Evolutionary conservation across 2,113 vertebrate genomes (phyloP), one percentile per base, ranked within the genome.

Genomic region (Sebastes fasciatus): DNA sequence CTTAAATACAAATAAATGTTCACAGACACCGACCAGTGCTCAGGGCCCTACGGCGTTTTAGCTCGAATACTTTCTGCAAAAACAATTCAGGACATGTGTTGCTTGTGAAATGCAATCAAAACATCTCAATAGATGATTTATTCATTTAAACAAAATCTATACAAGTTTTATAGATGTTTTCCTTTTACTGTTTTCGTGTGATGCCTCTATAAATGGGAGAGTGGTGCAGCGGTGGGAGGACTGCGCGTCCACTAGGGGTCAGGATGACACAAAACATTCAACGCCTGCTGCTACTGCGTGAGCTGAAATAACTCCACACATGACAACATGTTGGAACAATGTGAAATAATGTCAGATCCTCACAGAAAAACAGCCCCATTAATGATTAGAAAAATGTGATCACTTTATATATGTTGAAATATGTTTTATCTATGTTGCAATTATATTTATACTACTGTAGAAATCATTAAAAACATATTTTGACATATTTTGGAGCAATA

Each of bases 161-260:
- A 82, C 65, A 89, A 88, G 66, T 91, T 86, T 90, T 63, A 91
- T 86, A 78, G 69, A 78, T 80, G 80, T 85, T 92, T 85, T 55
- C 42, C 57, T 80, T 79, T 78, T 46, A 21, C 70, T 81, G 68
- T 74, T 80, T 78, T 72, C 58, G 63, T 77, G 40, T 55, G 62
- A 85, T 61, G 34, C 23, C n/a, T 55, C 19, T 54, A 11, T 58
- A 23, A 60, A 60, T 0, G 61, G 55, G 17, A 42, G 67, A 17
- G 26, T 0, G 54, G 19, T 5, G 57, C 48, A 42, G 10, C 34
- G 0, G 75, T 62, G 9, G 64, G 63, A 70, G 55, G n/a, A 21
- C 49, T 17, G 68, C 60, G 19, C 64, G 63, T 62, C 93, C 95
- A 95, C 95, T 90, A 95, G 95, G 91, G 94, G 95, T 92, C 95